phyloP scores from a whole-genome alignment of 2,113 vertebrate genomes.

The Pituophis catenifer region DNA sequence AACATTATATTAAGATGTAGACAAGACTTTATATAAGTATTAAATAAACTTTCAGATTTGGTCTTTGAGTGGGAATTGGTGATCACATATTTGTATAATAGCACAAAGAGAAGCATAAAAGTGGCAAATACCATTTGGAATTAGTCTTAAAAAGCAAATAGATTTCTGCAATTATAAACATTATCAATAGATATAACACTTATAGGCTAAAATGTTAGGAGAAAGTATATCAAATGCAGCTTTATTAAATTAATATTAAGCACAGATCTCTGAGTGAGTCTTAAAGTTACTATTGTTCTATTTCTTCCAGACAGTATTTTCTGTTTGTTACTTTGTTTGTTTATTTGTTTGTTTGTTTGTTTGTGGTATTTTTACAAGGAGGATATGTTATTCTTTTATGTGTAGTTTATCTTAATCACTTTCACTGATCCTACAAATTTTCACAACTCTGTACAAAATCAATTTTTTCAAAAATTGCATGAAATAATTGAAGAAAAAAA shows the following conservation, averaged over 20 bases:
- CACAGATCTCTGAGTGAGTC: background rate
- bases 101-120: background rate
- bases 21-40: background rate
- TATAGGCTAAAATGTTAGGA: background rate
- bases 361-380: background rate
- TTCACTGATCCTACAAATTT: background rate
- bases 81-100: background rate
- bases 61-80: conserved; percentile 14
- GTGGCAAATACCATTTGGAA: background rate
- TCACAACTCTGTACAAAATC: background rate
- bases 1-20: background rate
- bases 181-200: background rate
- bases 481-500: background rate
- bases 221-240: background rate
- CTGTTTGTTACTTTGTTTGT: background rate
- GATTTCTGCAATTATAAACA: background rate
- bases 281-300: background rate
- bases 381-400: background rate
- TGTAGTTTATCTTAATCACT: background rate
- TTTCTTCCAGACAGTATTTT: background rate
- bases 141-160: background rate
- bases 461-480: background rate
- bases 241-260: background rate
- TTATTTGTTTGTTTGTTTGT: background rate
- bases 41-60: background rate